Conservation (phyloP, 2,888 invertebrate genomes). For the Coecobrya sp. region DNA sequence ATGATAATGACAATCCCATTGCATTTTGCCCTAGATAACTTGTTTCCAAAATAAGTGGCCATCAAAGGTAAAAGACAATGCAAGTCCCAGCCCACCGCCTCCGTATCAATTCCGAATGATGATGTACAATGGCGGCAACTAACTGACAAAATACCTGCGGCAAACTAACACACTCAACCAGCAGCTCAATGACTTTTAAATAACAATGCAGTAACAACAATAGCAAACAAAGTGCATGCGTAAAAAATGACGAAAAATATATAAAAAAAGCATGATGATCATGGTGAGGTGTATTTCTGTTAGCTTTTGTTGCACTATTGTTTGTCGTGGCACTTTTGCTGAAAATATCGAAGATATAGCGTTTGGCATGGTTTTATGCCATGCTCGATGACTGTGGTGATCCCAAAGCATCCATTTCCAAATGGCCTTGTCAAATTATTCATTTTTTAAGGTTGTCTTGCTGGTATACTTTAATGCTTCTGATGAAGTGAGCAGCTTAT, state of each 20-base stretch:
- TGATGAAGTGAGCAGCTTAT: background rate
- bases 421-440: conserved; percentile 80
- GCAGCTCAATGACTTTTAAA: conserved; percentile 45
- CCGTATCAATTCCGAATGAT: conserved; percentile 51
- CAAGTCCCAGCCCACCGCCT: conserved; percentile 68
- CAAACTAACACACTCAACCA: conserved; percentile 32
- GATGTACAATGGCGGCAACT: conserved; percentile 34
- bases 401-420: conserved; percentile 76
- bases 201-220: background rate
- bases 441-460: conserved; percentile 78
- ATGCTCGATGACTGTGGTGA: conserved; percentile 52
- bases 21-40: conserved; percentile 61
- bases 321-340: conserved; percentile 8
- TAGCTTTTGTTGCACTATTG: conserved; percentile 14
- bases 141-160: conserved; percentile 62
- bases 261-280: background rate
- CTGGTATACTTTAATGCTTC: background rate
- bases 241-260: background rate
- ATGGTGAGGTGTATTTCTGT: background rate
- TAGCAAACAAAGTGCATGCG: conserved; percentile 34
- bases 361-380: conserved; percentile 39
- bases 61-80: conserved; percentile 54
- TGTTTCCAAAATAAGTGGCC: conserved; percentile 52
- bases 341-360: background rate
- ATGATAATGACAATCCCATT: conserved; percentile 41